Percentiles rank a stretch among this genome's conserved stretches.
phyloP scores from a whole-genome alignment of 2,888 invertebrate species.

The Chesias legatella region DNA sequence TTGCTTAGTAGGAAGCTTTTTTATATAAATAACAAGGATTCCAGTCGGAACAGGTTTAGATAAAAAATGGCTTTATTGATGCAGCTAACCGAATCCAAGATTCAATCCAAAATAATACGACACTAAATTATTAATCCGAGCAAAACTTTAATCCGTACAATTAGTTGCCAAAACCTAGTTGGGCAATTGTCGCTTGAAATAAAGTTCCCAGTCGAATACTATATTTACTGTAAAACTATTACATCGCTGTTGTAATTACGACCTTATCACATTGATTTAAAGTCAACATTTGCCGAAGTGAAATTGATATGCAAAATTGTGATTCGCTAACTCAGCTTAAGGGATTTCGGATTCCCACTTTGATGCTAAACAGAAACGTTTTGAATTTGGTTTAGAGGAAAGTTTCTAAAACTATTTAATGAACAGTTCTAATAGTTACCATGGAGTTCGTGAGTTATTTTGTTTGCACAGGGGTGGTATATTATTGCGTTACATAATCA shows the following conservation, averaged over 20 bases:
- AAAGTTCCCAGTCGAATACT: conserved; percentile 61
- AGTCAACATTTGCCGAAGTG: conserved; percentile 26
- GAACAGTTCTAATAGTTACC: conserved; percentile 27
- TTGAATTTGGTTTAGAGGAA: conserved; percentile 59
- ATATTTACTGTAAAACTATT: conserved; percentile 45
- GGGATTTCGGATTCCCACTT: conserved; percentile 71
- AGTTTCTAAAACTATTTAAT: conserved; percentile 59
- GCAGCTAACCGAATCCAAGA: conserved; percentile 2
- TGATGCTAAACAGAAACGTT: conserved; percentile 66
- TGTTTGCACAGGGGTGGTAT: no score
- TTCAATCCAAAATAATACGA: conserved; percentile 10
- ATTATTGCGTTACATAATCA: no score
- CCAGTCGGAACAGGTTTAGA: no score
- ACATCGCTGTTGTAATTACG: conserved; percentile 26
- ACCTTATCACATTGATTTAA: conserved; percentile 28
- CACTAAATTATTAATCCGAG: conserved; percentile 45
- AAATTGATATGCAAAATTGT: conserved; percentile 30
- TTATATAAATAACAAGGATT: no score
- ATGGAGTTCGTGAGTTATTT: no score
- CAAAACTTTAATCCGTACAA: conserved; percentile 66
- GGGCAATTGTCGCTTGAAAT: conserved; percentile 72
- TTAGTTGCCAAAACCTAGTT: conserved; percentile 69
- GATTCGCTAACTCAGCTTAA: conserved; percentile 65
- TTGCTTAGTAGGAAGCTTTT: no score
- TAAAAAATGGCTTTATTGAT: neutral